These are phyloP conservation scores for Poicephalus meyeri DNA, from an alignment of 2,113 vertebrate species.

Conservation along the genomic window DNA sequence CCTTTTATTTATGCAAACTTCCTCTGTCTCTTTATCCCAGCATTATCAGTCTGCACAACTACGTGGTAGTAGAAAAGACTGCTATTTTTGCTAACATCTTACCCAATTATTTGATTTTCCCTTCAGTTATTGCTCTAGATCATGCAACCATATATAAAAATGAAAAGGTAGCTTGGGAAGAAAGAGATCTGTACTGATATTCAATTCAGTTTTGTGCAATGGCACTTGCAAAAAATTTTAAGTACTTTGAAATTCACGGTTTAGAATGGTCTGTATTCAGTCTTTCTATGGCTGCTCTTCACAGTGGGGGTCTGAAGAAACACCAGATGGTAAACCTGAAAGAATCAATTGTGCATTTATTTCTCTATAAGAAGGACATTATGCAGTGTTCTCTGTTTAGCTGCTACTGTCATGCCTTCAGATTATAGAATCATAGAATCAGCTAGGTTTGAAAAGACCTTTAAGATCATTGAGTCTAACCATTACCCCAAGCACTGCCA, in stretches of 20 bases:
- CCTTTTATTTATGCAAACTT: neutral
- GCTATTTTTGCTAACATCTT: neutral
- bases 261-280: neutral
- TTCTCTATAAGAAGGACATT: neutral
- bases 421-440: neutral
- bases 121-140: neutral
- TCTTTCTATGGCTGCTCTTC: neutral
- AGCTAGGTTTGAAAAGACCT: neutral
- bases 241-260: neutral
- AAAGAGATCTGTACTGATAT: neutral
- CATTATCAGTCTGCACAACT: neutral
- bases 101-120: neutral
- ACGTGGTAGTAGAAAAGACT: neutral
- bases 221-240: neutral
- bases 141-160: neutral
- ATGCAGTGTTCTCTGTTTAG: rapidly evolving
- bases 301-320: neutral
- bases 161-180: neutral
- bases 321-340: neutral
- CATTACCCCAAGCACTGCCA: neutral
- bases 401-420: neutral
- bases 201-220: neutral
- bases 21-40: neutral
- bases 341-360: neutral
- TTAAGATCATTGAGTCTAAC: neutral